These are phyloP conservation scores for Drosophila prostipennis DNA, from an alignment of 2,888 invertebrate genomes.

Conservation along the genomic window DNA sequence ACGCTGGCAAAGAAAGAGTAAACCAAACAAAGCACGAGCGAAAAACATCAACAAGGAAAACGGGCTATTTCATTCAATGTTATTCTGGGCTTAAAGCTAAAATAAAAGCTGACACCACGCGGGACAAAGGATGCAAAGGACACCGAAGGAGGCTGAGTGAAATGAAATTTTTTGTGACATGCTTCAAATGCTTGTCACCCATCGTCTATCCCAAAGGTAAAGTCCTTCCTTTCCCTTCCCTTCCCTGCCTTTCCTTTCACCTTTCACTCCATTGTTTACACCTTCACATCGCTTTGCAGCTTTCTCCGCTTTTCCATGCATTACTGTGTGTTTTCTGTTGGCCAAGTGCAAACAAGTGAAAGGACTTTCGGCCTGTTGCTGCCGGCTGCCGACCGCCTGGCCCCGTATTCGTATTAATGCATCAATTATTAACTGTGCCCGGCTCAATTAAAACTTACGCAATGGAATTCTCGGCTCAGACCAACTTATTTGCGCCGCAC, in stretches of 20 bases:
- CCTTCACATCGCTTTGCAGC: background rate
- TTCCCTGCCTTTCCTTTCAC: constrained; percentile 2
- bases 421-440: constrained; percentile 41
- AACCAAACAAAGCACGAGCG: constrained; percentile 37
- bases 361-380: constrained; percentile 29
- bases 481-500: constrained; percentile 20
- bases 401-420: constrained; percentile 10
- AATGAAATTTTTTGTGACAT: constrained; percentile 66
- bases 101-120: constrained; percentile 64
- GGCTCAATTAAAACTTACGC: constrained; percentile 59
- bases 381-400: constrained; percentile 1
- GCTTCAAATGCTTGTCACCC: constrained; percentile 55
- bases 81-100: constrained; percentile 66
- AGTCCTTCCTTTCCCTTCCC: background rate
- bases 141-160: constrained; percentile 36
- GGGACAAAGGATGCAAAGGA: constrained; percentile 20
- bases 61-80: constrained; percentile 68
- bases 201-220: constrained; percentile 30
- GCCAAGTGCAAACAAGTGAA: constrained; percentile 19
- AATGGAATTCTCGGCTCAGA: constrained; percentile 35
- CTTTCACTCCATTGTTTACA: constrained; percentile 1
- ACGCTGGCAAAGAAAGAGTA: constrained; percentile 29
- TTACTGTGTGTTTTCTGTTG: constrained; percentile 27
- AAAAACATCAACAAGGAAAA: constrained; percentile 48
- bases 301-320: constrained; percentile 5